Evolutionary conservation across 2,797 vertebrate genomes (phyloP), one percentile per base, ranked within the genome.

Genomic region (Rousettus madagascariensis): DNA sequence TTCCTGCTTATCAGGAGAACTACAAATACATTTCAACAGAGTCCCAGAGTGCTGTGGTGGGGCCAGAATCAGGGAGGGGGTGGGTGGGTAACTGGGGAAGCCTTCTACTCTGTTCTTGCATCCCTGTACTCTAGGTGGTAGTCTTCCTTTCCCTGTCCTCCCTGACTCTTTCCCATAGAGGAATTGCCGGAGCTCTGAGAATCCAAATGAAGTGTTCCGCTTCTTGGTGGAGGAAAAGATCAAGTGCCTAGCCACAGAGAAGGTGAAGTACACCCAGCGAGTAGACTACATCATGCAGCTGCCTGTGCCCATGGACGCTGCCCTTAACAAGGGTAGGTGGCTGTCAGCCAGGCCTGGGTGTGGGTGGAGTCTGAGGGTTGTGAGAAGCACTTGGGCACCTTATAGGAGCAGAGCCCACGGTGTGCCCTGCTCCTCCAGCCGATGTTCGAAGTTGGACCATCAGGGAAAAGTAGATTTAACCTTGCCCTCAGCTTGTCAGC

Each of bases 261-360:
- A 99, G 98, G 99, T 99, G 97, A 99, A 99, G 98, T 99, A 99
- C 93, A 99, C 99, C 2, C 99, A 99, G 97, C 98, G 99, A n/a
- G 99, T 99, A 79, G 99, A 99, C 97, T 99, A 99, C 94, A 99
- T 99, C 3, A 98, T 99, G 97, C 99, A 99, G 98, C 98, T 99
- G 86, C 99, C 99, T 0, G 99, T 99, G 88, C 99, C 99, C 93
- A 99, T 99, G 99, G 99, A 99, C 74, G 99, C 99, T 95, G 99
- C 99, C 24, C 99, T 99, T 77, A 99, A 99, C 98, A 99, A 99
- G 98, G 98, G 98, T 99, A 85, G 94, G 97, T 26, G 20, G 43
- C 61, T 43, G 4, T 74, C 59, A 6, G 12, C 3, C 0, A 51
- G 80, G 49, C 55, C 87, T 85, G 41, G 55, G 66, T 20, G 5